These are phyloP conservation scores for Orientallactaga sibirica DNA, from an alignment of 2,797 vertebrate genomes.

Conservation along the genomic window DNA sequence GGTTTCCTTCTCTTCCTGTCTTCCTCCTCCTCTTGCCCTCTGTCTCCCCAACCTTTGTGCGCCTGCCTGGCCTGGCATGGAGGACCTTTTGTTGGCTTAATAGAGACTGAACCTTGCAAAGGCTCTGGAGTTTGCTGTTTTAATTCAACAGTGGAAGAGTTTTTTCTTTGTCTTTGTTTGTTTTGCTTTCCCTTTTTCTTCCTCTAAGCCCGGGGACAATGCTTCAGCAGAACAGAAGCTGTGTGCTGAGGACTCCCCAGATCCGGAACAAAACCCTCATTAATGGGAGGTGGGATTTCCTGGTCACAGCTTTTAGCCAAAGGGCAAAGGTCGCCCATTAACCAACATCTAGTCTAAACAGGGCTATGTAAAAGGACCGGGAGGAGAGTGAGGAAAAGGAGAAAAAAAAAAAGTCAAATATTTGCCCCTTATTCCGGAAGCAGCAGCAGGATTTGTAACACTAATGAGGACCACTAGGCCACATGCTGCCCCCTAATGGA, in stretches of 20 bases:
- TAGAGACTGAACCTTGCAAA: constrained; percentile 85
- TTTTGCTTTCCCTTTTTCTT: constrained; percentile 85
- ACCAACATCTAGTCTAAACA: constrained; percentile 88
- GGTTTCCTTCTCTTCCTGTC: constrained; percentile 65
- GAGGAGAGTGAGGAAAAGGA: constrained; percentile 40
- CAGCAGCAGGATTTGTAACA: constrained; percentile 84
- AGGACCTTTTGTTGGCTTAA: constrained; percentile 88
- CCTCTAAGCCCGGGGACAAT: constrained; percentile 86
- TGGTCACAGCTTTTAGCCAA: constrained; percentile 88
- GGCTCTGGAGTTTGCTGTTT: constrained; percentile 81
- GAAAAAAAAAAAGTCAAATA: constrained; percentile 85
- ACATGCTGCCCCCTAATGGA: constrained; percentile 91
- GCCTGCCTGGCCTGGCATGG: constrained; percentile 75
- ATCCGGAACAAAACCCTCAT: constrained; percentile 89
- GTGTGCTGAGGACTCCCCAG: constrained; percentile 81
- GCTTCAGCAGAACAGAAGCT: constrained; percentile 84
- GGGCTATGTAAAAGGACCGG: constrained; percentile 84
- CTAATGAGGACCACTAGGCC: constrained; percentile 88
- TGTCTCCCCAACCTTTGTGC: constrained; percentile 56
- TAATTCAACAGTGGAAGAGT: constrained; percentile 70
- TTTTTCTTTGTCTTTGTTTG: constrained; percentile 83
- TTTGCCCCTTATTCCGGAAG: constrained; percentile 87
- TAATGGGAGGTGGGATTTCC: constrained; percentile 88
- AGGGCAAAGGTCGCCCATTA: constrained; percentile 90
- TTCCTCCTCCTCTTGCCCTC: not conserved